These are phyloP conservation scores for Axinella damicornis DNA, from an alignment of 37 sponge, comb jelly and placozoan genomes.

Conservation along the genomic window DNA sequence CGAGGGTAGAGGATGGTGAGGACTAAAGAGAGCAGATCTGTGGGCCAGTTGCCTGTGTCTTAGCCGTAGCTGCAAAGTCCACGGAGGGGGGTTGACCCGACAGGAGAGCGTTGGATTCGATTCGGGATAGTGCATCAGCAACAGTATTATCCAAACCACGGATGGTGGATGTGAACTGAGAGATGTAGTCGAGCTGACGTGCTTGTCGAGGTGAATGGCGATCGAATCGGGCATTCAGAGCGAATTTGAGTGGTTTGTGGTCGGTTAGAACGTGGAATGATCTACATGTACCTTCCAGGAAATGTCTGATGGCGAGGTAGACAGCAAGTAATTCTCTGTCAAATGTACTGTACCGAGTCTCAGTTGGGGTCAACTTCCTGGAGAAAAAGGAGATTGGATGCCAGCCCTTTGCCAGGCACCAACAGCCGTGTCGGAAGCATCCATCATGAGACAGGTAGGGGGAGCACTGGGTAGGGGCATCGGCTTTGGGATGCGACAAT, in stretches of 20 bases:
- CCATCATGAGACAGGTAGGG: conserved; percentile 51
- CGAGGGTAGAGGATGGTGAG: conserved; percentile 40
- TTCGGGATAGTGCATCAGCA: conserved; percentile 70
- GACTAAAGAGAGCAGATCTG: conserved; percentile 36
- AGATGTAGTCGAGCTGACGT: conserved; percentile 71
- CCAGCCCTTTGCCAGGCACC: conserved; percentile 51
- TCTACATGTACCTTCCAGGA: conserved; percentile 66
- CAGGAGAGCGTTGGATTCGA: conserved; percentile 55
- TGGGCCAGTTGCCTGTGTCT: conserved; percentile 41
- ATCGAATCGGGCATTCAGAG: conserved; percentile 30
- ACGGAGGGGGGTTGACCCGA: conserved; percentile 11
- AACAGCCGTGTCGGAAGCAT: conserved; percentile 63
- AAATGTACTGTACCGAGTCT: conserved; percentile 75
- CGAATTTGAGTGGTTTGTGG: conserved; percentile 72
- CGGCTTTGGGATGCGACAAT: conserved; percentile 10
- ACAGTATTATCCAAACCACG: conserved; percentile 49
- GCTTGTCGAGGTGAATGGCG: conserved; percentile 55
- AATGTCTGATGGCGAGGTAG: conserved; percentile 64
- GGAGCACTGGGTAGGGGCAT: conserved; percentile 16
- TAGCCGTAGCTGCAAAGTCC: conserved; percentile 50
- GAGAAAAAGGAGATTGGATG: conserved; percentile 66
- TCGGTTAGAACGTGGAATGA: conserved; percentile 58
- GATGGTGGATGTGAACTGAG: conserved; percentile 72
- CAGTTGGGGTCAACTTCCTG: conserved; percentile 44
- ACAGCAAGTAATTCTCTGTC: conserved; percentile 67